Conservation (phyloP, 2,888 invertebrate species). For the Lagria hirta region DNA sequence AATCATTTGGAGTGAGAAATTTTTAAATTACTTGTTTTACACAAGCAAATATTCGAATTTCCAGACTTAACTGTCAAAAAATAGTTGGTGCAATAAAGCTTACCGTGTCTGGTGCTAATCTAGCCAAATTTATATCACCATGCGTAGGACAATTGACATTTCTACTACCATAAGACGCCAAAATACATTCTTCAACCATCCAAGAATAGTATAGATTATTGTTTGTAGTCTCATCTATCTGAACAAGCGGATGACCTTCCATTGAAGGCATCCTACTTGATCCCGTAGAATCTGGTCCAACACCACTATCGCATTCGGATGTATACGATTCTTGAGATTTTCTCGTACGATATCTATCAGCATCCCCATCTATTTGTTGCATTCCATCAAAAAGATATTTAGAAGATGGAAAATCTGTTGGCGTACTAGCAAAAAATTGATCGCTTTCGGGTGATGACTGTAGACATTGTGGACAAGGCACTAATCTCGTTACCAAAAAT, state of each 20-base stretch:
- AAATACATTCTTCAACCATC: slow-evolving; percentile 95
- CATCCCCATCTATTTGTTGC: slow-evolving; percentile 18
- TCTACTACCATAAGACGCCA: slow-evolving; percentile 77
- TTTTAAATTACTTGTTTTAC: too few relatives aligned
- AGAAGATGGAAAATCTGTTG: slow-evolving; percentile 29
- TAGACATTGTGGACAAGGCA: slow-evolving; percentile 90
- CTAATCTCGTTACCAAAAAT: slow-evolving; percentile 88
- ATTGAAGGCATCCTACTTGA: slow-evolving; percentile 83
- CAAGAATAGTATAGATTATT: slow-evolving; percentile 66
- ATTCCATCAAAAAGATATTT: slow-evolving; percentile 21
- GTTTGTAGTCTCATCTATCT: slow-evolving; percentile 47
- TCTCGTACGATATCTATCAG: slow-evolving; percentile 49
- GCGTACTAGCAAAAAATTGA: slow-evolving; percentile 38
- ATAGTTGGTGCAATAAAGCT: slow-evolving; percentile 47
- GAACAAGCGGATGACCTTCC: slow-evolving; percentile 67
- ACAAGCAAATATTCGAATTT: too few relatives aligned
- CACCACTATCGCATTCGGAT: slow-evolving; percentile 86
- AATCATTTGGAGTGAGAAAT: too few relatives aligned
- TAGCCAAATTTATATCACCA: slow-evolving; percentile 69
- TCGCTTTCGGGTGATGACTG: slow-evolving; percentile 52
- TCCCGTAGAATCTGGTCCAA: slow-evolving; percentile 76
- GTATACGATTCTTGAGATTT: slow-evolving; percentile 72
- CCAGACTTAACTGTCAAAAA: too few relatives aligned
- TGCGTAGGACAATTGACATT: slow-evolving; percentile 78
- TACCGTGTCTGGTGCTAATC: slow-evolving; percentile 92